Base-by-base conservation (phyloP, 2,888 invertebrate species). In the Brachyopa scutellaris region DNA sequence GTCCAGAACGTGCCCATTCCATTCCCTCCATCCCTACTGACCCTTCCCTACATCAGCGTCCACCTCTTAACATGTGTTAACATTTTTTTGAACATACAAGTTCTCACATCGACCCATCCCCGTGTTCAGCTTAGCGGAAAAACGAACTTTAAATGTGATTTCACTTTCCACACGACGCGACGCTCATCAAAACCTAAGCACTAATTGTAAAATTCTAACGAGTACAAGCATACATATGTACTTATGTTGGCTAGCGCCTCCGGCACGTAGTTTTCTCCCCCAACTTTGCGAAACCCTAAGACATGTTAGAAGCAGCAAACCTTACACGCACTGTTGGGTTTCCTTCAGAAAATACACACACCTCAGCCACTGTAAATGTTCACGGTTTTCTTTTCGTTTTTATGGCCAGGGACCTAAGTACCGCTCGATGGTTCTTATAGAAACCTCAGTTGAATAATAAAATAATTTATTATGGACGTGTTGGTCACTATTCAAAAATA, bases 101-200 rank as follows among this genome's bases (percentile, higher is more conserved):
- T 76, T 82, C 69, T 82, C 80, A 82, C 80, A 69, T 51, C 62
- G 36, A 51, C 76, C 80, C 61, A 29, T 53, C 76, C 80, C 70
- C 61, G 7, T 74, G 80, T 61, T 62, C 76, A 82, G 3, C 59
- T 45, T 47, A 70, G 64, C 76, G 80, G 69, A 82, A 82, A 82
- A 82, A 59, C 64, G 70, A 82, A 47, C 40, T 62, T 57, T 47
- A 49, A 53, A 53, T 55, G 62, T 49, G 42, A 66, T 82, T 82
- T 82, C 76, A 82, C 64, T 76, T 76, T 76, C n/a, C 57, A 26
- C 67, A n/a, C 55, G 2, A 33, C 59, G 29, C 23, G 51, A 36
- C 45, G 21, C 51, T 51, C 51, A 9, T 36, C 36, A 1, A 61
- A 62, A 19, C 64, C 47, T 62, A 64, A 55, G 47, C 33, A 62